Evolutionary conservation across 37 sponge, comb jelly and placozoan species (phyloP).

Genomic region (Geodia barretti): DNA sequence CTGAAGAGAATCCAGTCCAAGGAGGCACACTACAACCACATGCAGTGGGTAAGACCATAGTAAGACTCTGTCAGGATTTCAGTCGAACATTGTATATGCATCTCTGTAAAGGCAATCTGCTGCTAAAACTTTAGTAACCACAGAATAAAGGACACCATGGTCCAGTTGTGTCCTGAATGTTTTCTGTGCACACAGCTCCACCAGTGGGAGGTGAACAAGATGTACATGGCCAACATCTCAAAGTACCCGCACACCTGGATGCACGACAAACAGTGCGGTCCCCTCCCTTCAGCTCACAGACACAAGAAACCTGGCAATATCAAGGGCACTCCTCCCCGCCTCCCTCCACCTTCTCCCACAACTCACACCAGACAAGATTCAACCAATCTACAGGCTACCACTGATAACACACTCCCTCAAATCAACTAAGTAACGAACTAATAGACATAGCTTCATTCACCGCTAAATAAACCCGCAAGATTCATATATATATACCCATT

Average conservation of each 20-base stretch:
- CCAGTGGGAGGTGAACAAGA: slow-evolving; percentile 84
- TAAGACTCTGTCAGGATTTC: too few relatives aligned
- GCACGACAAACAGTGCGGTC: neutral
- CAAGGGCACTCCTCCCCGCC: neutral
- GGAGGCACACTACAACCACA: slow-evolving; percentile 82
- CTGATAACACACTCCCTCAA: too few relatives aligned
- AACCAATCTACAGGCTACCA: neutral
- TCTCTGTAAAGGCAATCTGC: too few relatives aligned
- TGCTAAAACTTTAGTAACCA: too few relatives aligned
- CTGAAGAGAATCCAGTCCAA: slow-evolving; percentile 81
- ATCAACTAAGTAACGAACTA: too few relatives aligned
- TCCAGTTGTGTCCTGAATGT: too few relatives aligned
- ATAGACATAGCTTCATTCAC: neutral
- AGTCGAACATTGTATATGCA: too few relatives aligned
- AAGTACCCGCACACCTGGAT: slow-evolving; percentile 72
- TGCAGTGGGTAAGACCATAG: slow-evolving; percentile 63
- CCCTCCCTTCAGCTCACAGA: too few relatives aligned
- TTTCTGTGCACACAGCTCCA: slow-evolving; percentile 38
- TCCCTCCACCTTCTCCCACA: neutral
- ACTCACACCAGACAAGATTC: neutral
- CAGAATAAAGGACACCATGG: too few relatives aligned
- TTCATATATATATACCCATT: neutral
- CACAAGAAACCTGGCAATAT: neutral
- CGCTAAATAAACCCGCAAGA: neutral
- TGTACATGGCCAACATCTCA: slow-evolving; percentile 80